These are phyloP conservation scores for Anticlea derivata DNA, from an alignment of 2,888 invertebrate genomes.

Conservation along the genomic window DNA sequence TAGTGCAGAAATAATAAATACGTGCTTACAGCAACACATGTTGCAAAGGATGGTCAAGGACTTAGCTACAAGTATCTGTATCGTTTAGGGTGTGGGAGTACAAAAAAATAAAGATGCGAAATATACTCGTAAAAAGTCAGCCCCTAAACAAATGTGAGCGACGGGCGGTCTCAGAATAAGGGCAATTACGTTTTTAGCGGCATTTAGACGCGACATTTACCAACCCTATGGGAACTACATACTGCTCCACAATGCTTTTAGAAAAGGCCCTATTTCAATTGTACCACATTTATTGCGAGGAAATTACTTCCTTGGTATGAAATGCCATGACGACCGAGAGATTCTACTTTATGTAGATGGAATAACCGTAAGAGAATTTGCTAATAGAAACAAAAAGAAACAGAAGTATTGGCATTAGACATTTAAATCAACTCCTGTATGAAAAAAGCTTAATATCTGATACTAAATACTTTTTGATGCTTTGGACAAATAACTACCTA, in stretches of 20 bases:
- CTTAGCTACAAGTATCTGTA: constrained; percentile 32
- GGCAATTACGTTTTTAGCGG: constrained; percentile 60
- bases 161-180: constrained; percentile 38
- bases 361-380: no score
- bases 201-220: constrained; percentile 51
- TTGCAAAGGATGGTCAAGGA: constrained; percentile 41
- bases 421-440: no score
- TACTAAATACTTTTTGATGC: no score
- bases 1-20: constrained; percentile 22
- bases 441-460: no score
- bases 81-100: no score
- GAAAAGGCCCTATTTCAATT: constrained; percentile 41
- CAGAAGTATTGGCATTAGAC: no score
- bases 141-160: constrained; percentile 43
- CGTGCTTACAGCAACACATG: constrained; percentile 24
- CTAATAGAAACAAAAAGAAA: no score
- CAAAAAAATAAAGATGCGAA: constrained; percentile 33
- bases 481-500: no score
- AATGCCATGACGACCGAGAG: constrained; percentile 12
- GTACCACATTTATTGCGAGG: constrained; percentile 36
- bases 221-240: constrained; percentile 55
- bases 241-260: constrained; percentile 34
- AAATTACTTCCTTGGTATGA: constrained; percentile 24
- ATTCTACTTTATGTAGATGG: neutral
- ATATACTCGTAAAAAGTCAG: constrained; percentile 32